These are phyloP conservation scores for Aplysia californica DNA, from an alignment of 1,140 invertebrate genomes.

Conservation along the genomic window DNA sequence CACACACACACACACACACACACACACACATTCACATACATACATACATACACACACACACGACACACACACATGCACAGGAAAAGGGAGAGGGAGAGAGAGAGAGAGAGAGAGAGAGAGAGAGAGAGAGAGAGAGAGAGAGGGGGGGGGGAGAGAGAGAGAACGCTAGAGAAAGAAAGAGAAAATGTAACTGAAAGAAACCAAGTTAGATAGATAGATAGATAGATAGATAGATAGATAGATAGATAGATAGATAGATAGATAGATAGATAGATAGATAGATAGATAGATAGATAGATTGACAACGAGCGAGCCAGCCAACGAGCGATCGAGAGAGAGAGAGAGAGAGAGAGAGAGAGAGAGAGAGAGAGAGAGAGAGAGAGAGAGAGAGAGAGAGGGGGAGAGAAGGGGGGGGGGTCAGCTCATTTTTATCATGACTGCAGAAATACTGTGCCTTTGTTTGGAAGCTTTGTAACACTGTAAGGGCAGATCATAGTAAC, in stretches of 20 bases:
- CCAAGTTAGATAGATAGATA: not conserved
- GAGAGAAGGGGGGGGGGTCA: too few relatives aligned
- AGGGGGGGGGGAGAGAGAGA: not conserved
- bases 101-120: too few relatives aligned
- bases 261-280: not conserved
- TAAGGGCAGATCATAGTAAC: too few relatives aligned
- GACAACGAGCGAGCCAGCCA: not conserved
- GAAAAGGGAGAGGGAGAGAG: too few relatives aligned
- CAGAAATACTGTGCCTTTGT: too few relatives aligned
- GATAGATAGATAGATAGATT: not conserved
- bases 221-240: not conserved
- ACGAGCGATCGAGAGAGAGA: not conserved
- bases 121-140: too few relatives aligned
- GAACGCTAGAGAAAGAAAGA: not conserved
- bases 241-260: not conserved
- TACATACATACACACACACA: too few relatives aligned
- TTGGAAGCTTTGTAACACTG: too few relatives aligned
- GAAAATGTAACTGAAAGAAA: not conserved
- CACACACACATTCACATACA: too few relatives aligned
- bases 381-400: not conserved
- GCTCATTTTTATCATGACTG: too few relatives aligned
- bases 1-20: too few relatives aligned
- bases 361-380: not conserved
- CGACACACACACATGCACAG: too few relatives aligned
- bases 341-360: not conserved